phyloP scores from a whole-genome alignment of 2,797 vertebrate species.

The Pangasius krempfi region DNA sequence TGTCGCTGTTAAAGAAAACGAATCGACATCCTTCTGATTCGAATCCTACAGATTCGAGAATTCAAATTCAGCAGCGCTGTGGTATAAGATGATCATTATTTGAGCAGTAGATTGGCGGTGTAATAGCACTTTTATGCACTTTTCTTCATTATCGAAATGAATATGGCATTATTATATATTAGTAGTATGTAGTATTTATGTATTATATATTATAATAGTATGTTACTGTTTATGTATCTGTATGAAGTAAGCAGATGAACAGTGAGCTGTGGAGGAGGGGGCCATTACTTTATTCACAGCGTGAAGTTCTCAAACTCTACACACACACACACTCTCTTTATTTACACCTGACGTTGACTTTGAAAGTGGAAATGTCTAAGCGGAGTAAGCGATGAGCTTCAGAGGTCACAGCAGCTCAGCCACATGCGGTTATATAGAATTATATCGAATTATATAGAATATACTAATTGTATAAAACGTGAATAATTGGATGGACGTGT shows the following conservation, averaged over 20 bases:
- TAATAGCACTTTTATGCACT: constrained; percentile 8
- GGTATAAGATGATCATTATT: too few species aligned
- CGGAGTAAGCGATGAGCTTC: neutral
- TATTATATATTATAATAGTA: neutral
- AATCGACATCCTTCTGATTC: neutral
- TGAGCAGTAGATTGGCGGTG: neutral
- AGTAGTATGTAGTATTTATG: neutral
- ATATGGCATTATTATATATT: neutral
- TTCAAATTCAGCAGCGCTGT: neutral
- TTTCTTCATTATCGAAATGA: neutral
- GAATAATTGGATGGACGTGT: neutral
- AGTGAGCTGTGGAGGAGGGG: neutral
- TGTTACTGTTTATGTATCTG: too few species aligned
- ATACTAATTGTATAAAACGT: neutral
- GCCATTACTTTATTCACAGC: neutral
- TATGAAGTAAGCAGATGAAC: neutral
- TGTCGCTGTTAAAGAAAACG: neutral
- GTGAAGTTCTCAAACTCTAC: neutral
- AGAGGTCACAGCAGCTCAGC: neutral
- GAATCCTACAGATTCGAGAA: neutral
- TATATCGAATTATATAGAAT: neutral
- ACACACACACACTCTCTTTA: neutral
- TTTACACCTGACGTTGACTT: neutral
- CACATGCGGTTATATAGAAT: neutral
- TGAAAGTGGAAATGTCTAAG: neutral